Conservation (phyloP, 2,888 invertebrate species). For the Phania funesta region DNA sequence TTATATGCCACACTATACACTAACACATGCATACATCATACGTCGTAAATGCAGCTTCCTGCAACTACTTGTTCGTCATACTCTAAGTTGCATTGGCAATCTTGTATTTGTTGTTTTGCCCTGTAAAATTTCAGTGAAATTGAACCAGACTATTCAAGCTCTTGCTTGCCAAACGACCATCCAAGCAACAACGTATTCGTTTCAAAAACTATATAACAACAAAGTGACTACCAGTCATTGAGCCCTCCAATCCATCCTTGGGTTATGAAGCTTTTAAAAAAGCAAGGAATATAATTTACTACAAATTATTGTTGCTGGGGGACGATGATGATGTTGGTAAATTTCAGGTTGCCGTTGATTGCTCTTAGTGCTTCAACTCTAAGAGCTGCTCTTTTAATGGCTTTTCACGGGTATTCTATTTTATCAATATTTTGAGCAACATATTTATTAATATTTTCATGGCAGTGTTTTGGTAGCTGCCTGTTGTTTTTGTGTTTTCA, state of each 20-base stretch:
- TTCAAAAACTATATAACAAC: background rate
- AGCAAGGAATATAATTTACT: background rate
- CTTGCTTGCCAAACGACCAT: background rate
- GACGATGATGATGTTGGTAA: background rate
- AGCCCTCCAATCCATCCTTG: constrained; percentile 21
- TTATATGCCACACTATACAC: too few relatives aligned
- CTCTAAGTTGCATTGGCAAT: background rate
- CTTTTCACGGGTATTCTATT: background rate
- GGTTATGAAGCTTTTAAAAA: constrained; percentile 31
- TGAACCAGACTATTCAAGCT: constrained; percentile 5
- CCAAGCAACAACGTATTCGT: background rate
- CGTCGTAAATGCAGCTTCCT: too few relatives aligned
- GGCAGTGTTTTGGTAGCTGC: too few relatives aligned
- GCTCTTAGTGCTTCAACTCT: background rate
- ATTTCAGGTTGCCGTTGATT: background rate
- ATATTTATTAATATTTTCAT: background rate
- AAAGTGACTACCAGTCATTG: background rate
- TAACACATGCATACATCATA: too few relatives aligned
- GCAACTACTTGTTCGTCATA: background rate
- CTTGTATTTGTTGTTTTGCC: background rate
- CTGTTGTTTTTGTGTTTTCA: background rate
- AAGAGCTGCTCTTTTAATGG: background rate
- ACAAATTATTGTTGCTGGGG: background rate
- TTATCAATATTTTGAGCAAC: constrained; percentile 13
- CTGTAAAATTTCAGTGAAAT: constrained; percentile 24